These are phyloP conservation scores for Eucera pruinosa DNA, from an alignment of 2,888 invertebrate species.

Conservation along the genomic window DNA sequence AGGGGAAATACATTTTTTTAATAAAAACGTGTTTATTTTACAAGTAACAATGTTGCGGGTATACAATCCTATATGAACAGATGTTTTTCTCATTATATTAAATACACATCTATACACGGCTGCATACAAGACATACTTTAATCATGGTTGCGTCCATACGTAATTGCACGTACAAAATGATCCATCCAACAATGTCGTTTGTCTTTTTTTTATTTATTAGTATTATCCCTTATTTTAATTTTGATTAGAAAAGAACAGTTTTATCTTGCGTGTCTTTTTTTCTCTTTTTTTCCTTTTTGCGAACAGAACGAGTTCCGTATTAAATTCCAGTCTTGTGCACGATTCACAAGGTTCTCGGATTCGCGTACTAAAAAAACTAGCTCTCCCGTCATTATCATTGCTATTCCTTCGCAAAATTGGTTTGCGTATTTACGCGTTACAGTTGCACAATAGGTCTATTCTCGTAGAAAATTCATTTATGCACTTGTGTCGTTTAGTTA, in stretches of 20 bases:
- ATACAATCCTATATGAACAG: conserved; percentile 74
- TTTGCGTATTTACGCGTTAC: conserved; percentile 23
- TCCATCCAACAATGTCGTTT: conserved; percentile 25
- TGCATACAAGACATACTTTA: conserved; percentile 56
- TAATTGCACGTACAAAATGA: conserved; percentile 59
- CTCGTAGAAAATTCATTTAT: conserved; percentile 50
- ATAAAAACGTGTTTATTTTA: conserved; percentile 78
- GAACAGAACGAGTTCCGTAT: conserved; percentile 15
- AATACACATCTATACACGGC: conserved; percentile 63
- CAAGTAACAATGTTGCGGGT: conserved; percentile 76
- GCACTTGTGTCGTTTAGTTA: conserved; percentile 36
- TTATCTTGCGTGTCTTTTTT: too few species aligned
- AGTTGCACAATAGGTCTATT: conserved; percentile 27
- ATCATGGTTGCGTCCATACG: conserved; percentile 49
- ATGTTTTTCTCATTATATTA: conserved; percentile 54
- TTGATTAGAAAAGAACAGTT: conserved; percentile 53
- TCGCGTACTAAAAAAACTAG: conserved; percentile 32
- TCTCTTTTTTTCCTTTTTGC: neutral
- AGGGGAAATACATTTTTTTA: conserved; percentile 48
- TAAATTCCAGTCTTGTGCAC: conserved; percentile 11
- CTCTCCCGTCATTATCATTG: conserved; percentile 10
- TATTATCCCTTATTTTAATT: conserved; percentile 36
- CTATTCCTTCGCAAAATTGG: conserved; percentile 32
- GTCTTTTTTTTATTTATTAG: conserved; percentile 30
- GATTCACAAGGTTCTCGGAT: conserved; percentile 15